Base-by-base conservation (phyloP, 1,140 invertebrate species). In the Aphelenchoides besseyi region DNA sequence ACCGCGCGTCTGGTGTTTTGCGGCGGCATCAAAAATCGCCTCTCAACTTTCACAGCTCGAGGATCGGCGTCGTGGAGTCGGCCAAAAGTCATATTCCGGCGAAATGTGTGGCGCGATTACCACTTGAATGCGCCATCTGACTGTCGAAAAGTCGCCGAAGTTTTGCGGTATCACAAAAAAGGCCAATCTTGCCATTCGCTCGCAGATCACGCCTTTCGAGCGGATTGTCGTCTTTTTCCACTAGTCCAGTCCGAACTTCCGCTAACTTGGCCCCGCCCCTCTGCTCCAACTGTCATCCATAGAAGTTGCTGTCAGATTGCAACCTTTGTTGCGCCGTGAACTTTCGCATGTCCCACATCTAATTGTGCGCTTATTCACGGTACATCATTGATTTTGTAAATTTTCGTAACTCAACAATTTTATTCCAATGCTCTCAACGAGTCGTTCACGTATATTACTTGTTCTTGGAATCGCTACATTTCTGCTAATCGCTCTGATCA, bases 41-140 rank as follows among this genome's bases (percentile, higher is more conserved):
- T 48, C 41, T 48, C 41, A 48, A 48, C 41, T 48, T 48, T 48
- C 41, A 48, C 41, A 48, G 23, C 41, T 48, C 41, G 41, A 12
- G 12, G 41, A 23, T 23, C 41, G 41, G 41, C 12, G 41, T 23
- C 41, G 41, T 23, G 41, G n/a, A n/a, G n/a, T n/a, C n/a, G n/a
- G n/a, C n/a, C n/a, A n/a, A n/a, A 48, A 23, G 41, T 48, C 41
- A 23, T 48, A 48, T 48, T 48, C 41, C 41, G 41, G 41, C n/a
- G 41, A 12, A 23, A 23, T 23, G 41, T 16, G 41, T 23, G 41
- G 41, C 41, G 41, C 41, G 41, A 48, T 48, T 12, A n/a, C n/a
- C 41, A 48, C 41, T 48, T 48, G 41, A 48, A 48, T 12, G 12
- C 12, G 41, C 41, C 41, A 48, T 48, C 41, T 48, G 41, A 48